Conservation (phyloP, 2,113 vertebrate genomes). For the Merops nubicus region DNA sequence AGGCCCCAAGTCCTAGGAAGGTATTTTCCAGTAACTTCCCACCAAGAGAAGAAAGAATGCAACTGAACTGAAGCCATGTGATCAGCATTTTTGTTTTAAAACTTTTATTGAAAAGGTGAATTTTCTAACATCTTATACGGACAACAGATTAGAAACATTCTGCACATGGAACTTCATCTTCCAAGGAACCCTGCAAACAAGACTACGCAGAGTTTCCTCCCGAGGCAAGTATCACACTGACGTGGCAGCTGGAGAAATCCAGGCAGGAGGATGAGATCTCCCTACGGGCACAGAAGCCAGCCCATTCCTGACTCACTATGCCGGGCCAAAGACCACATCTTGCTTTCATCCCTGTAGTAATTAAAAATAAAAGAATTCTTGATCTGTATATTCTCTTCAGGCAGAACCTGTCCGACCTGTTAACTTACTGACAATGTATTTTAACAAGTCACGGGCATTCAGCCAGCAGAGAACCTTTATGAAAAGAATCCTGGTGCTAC, state of each 20-base stretch:
- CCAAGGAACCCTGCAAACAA: background rate
- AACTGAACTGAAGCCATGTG: fast-evolving
- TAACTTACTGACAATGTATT: background rate
- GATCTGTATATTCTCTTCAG: constrained; percentile 11
- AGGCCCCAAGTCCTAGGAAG: background rate
- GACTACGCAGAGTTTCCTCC: background rate
- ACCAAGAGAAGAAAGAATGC: background rate
- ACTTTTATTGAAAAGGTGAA: background rate
- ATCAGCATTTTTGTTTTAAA: background rate
- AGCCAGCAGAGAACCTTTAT: background rate
- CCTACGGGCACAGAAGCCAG: constrained; percentile 42
- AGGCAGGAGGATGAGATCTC: constrained; percentile 20
- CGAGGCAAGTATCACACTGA: background rate
- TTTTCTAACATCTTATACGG: background rate
- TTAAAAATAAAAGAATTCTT: constrained; percentile 42
- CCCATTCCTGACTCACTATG: background rate
- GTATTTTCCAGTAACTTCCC: background rate
- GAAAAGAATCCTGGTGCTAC: background rate
- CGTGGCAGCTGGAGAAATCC: background rate
- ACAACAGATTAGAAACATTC: background rate
- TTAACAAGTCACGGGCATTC: background rate
- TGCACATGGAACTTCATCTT: background rate
- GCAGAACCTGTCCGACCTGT: constrained; percentile 64
- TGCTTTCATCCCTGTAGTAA: constrained; percentile 54
- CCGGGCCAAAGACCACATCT: constrained; percentile 30